Evolutionary conservation across 1,140 invertebrate species (phyloP).

Genomic region (Hypsibius dujardini): DNA sequence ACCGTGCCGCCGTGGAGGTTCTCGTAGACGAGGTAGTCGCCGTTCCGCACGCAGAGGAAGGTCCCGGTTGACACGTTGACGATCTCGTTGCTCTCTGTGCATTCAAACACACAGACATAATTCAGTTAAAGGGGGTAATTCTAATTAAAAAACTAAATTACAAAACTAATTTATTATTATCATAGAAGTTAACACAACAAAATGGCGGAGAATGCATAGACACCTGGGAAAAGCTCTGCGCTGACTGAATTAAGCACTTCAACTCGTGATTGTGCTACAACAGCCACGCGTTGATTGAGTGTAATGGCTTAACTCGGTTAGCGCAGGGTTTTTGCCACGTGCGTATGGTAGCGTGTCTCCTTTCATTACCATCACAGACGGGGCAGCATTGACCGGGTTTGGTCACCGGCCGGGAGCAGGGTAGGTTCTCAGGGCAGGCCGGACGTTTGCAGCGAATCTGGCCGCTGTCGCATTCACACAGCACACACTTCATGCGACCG

Average conservation of each 20-base stretch:
- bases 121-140: too few relatives aligned
- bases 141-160: not conserved
- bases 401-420: slow-evolving; percentile 21
- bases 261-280: too few relatives aligned
- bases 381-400: slow-evolving; percentile 7
- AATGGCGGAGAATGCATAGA: not conserved
- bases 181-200: not conserved
- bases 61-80: not conserved
- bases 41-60: not conserved
- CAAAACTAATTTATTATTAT: not conserved
- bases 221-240: too few relatives aligned
- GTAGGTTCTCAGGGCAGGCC: slow-evolving; percentile 28
- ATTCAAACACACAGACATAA: not conserved
- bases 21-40: slow-evolving; percentile 15
- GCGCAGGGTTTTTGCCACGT: not conserved
- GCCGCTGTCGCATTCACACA: slow-evolving; percentile 28
- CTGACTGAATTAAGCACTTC: too few relatives aligned
- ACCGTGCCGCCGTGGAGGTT: not conserved
- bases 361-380: not conserved
- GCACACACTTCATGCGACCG: slow-evolving; percentile 30
- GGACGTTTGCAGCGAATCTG: slow-evolving; percentile 29
- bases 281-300: too few relatives aligned
- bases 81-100: not conserved
- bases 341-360: not conserved
- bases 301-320: too few relatives aligned